These are phyloP conservation scores for Rhea americana DNA, from an alignment of 2,113 vertebrate species.

Conservation along the genomic window DNA sequence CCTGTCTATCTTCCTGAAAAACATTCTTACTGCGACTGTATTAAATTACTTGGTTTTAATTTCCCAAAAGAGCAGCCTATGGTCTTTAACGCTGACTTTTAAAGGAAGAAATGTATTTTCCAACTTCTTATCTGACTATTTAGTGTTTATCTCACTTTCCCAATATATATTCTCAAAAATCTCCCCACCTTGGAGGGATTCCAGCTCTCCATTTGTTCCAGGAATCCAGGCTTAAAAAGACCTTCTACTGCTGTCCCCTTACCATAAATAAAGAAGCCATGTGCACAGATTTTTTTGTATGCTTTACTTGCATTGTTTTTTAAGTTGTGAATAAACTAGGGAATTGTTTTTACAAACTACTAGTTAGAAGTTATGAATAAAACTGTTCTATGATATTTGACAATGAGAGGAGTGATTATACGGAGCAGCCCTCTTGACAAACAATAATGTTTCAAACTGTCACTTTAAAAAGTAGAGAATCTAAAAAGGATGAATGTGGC, in stretches of 20 bases:
- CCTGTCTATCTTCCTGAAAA: background rate
- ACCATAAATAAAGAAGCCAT: background rate
- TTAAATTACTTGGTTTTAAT: background rate
- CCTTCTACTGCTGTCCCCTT: background rate
- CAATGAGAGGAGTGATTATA: background rate
- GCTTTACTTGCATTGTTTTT: background rate
- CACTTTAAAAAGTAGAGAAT: background rate
- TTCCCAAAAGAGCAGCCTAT: background rate
- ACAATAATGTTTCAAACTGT: background rate
- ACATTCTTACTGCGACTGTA: background rate
- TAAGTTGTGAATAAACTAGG: background rate
- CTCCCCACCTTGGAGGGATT: fast-evolving
- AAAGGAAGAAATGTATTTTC: fast-evolving
- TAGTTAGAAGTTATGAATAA: background rate
- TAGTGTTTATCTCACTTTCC: background rate
- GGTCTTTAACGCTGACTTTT: background rate
- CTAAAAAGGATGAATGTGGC: background rate
- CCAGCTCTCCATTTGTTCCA: background rate
- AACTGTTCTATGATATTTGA: background rate
- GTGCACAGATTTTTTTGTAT: background rate
- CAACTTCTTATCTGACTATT: background rate
- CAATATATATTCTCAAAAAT: background rate
- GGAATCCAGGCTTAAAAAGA: background rate
- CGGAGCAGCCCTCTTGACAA: background rate
- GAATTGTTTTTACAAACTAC: background rate